Base-by-base conservation (phyloP, 2,888 invertebrate genomes). In the Latheticus oryzae region DNA sequence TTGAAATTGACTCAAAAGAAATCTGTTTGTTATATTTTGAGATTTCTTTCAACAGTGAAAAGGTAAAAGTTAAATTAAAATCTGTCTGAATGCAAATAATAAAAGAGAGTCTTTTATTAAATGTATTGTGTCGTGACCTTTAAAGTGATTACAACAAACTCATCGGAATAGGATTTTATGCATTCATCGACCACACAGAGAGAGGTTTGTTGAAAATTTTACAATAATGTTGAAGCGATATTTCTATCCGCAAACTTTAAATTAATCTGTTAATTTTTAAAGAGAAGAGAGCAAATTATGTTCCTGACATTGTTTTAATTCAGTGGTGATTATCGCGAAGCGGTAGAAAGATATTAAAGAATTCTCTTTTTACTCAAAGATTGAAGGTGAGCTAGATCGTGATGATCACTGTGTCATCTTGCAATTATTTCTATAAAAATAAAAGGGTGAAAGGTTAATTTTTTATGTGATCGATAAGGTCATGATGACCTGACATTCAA, bases 321-420 rank as follows among this genome's bases (percentile, higher is more conserved):
- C 13, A 4, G 32, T 21, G 11, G 45, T 45, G 32, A 45, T 45
- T 19, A 32, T 45, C 13, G 12, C 32, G 21, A 17, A 8, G 30
- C 13, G 13, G n/a, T 43, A 8, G 13, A 43, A 26, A 16, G 17
- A 24, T 40, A 13, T 21, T 15, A 33, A 15, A 19, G 19, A 11
- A 19, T 11, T 8, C 28, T 28, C 19, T 23, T 45, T 45, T 30
- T 15, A 45, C 19, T 45, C 32, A 16, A 19, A 26, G 16, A n/a
- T 21, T 45, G 45, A 45, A 45, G 45, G 45, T 45, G 45, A 45
- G 21, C 45, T 15, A 21, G 32, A 32, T 45, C 32, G 32, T 45
- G 45, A 45, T 45, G 45, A 45, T 45, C 45, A 45, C 45, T 32
- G 43, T 43, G 32, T 45, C 42, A 38, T 38, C 38, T 43, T 43